Evolutionary conservation across 2,797 vertebrate genomes (phyloP), one percentile per base, ranked within the genome.

Genomic region (Sylvia borin): DNA sequence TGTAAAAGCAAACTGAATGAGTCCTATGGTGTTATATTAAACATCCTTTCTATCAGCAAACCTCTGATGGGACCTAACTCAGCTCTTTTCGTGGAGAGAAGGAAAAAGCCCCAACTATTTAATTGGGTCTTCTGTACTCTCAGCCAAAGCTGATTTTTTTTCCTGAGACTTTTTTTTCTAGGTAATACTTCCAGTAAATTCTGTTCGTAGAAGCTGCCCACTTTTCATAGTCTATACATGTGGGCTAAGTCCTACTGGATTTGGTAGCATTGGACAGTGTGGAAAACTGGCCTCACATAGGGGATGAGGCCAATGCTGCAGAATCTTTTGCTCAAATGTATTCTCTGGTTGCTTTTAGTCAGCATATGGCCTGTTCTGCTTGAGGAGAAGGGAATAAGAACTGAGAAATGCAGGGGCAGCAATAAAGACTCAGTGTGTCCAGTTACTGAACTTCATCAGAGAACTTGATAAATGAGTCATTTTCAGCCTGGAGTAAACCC

Each of bases 321-420:
- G 31, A 71, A 78, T 43, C 45, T 65, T 81, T 36, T 87, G 50
- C 51, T 93, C 13, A 22, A 18, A 24, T 36, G 12, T 60, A 13
- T 67, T 72, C 34, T 72, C 47, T 32, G 16, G 6, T 78, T 84
- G 58, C 29, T 36, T 87, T 72, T n/a, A 74, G 34, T 61, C 55
- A 77, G 48, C 10, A n/a, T 29, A 31, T 43, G 40, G 42, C 42
- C 61, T 42, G 36, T 36, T 86, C 16, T 86, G 25, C 27, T 54
- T 58, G 53, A 77, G 50, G 24, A 64, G 48, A 91, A 70, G 64
- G 19, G 13, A 65, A 38, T 57, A 80, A 98, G 92, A 98, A 95
- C 90, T 97, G 97, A 34, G 98, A 97, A 94, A 98, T 97, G 72
- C 97, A 98, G 98, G 97, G 87, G 57, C 79, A 68, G 45, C 16